Evolutionary conservation across 2,888 invertebrate genomes (phyloP), one percentile per base, ranked within the genome.

Genomic region (Leucophenga maculata): DNA sequence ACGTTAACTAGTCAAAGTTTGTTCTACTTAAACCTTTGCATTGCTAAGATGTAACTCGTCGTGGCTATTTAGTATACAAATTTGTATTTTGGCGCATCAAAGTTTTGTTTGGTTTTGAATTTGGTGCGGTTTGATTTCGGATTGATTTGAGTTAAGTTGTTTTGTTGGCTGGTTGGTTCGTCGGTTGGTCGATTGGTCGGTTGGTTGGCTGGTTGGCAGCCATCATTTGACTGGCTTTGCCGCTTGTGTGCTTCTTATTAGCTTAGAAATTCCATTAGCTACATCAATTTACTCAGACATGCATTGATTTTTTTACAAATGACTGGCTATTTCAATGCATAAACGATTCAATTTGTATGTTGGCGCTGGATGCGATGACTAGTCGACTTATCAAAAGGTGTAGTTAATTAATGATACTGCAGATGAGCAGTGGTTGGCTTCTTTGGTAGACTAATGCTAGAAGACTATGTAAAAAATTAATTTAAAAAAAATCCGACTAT

Each of bases 261-360:
- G 81, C 80, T 81, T 82, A 79, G 81, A 75, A 81, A 81, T 81
- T 81, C 80, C 80, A 81, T 81, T 81, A 81, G 80, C 69, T 75
- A 74, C 81, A 81, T 82, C 75, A 80, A 83, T 79, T 22, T 82
- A 82, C 82, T 81, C 81, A 81, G 83, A 81, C 81, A 81, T 81
- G 81, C 81, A 81, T 80, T 78, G 82, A 81, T 81, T 81, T 81
- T 82, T 83, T 81, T 69, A 83, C 81, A 81, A 77, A 68, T 80
- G 83, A 81, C 83, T 81, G 81, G 75, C 74, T 76, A 83, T 81
- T 81, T 81, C 81, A 81, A 81, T 81, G 81, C 83, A 81, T 81
- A 81, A 73, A 70, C 83, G 81, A 81, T 81, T 59, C 52, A 69
- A 48, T 22, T 1, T n/a, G 55, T 26, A 6, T 55, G 26, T 13